These are phyloP conservation scores for Saccostrea glomerata DNA, from an alignment of 1,140 invertebrate species.

Conservation along the genomic window DNA sequence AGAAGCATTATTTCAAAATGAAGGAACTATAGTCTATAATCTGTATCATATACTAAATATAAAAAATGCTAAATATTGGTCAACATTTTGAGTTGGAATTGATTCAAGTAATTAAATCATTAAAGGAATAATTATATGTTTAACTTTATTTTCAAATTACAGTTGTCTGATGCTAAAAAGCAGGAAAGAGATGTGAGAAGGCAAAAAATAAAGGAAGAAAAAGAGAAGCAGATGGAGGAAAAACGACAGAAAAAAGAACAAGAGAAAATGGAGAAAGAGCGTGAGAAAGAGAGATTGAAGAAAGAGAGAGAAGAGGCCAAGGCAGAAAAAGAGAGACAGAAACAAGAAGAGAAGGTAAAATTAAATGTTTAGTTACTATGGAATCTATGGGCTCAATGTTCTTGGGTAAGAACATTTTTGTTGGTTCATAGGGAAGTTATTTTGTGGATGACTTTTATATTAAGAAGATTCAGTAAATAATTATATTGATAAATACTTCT, in stretches of 20 bases:
- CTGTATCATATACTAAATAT: too few species aligned
- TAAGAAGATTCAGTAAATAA: too few species aligned
- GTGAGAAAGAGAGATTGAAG: conserved; percentile 44
- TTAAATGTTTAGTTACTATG: too few species aligned
- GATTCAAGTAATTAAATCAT: not conserved
- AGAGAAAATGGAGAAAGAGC: conserved; percentile 28
- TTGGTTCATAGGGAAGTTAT: too few species aligned
- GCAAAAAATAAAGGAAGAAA: conserved; percentile 57
- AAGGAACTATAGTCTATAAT: too few species aligned
- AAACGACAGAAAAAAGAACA: conserved; percentile 54
- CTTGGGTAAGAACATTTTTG: too few species aligned
- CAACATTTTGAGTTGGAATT: not conserved
- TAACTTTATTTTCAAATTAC: not conserved
- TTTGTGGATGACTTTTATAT: too few species aligned
- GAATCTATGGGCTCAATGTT: too few species aligned
- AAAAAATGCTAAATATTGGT: too few species aligned
- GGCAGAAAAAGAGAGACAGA: conserved; percentile 50
- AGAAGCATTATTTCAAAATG: not conserved
- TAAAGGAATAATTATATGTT: not conserved
- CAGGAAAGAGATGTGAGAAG: conserved; percentile 51
- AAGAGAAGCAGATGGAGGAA: conserved; percentile 49
- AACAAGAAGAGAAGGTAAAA: conserved; percentile 41
- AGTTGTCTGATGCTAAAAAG: conserved; percentile 54
- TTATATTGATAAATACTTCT: too few species aligned
- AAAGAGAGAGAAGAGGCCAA: conserved; percentile 53